Percentiles rank a stretch among this genome's conserved stretches.
Evolutionary conservation across 1,140 invertebrate species (phyloP).

Genomic region (Coelopa frigida): DNA sequence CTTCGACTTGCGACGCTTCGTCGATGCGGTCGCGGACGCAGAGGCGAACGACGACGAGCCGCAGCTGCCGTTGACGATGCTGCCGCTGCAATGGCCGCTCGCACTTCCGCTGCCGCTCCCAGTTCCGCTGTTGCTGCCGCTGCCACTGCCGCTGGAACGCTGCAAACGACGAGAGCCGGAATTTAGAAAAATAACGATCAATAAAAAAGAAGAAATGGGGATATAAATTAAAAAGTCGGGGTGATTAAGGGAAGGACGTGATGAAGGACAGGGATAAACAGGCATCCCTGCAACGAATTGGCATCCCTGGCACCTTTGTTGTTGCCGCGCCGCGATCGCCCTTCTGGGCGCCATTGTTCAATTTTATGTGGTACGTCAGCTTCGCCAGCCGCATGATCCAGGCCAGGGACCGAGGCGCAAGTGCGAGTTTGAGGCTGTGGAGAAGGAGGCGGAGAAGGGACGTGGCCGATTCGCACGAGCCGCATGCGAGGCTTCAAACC

Average conservation of each 20-base stretch:
- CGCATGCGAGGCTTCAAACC: too few relatives aligned
- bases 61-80: conserved; percentile 13
- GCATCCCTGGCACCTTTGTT: conserved; percentile 10
- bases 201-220: background rate
- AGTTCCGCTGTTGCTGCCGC: conserved; percentile 11
- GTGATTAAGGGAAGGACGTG: too few relatives aligned
- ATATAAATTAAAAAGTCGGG: background rate
- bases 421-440: too few relatives aligned
- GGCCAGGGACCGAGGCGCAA: background rate
- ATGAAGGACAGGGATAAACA: too few relatives aligned
- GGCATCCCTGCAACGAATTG: conserved; percentile 9
- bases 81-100: conserved; percentile 10
- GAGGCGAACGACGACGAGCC: conserved; percentile 11
- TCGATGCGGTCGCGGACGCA: conserved; percentile 17
- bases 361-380: conserved; percentile 27
- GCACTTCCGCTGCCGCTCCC: background rate
- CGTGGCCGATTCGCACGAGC: too few relatives aligned
- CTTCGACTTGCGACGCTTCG: conserved; percentile 29
- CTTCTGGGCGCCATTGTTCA: conserved; percentile 31
- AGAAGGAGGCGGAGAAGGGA: too few relatives aligned
- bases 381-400: conserved; percentile 38
- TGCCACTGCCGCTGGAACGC: conserved; percentile 29
- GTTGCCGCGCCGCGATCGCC: conserved; percentile 21
- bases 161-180: conserved; percentile 10
- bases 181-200: background rate